Base-by-base conservation (phyloP, 2,113 vertebrate species). In the Orthochromis indermauri region DNA sequence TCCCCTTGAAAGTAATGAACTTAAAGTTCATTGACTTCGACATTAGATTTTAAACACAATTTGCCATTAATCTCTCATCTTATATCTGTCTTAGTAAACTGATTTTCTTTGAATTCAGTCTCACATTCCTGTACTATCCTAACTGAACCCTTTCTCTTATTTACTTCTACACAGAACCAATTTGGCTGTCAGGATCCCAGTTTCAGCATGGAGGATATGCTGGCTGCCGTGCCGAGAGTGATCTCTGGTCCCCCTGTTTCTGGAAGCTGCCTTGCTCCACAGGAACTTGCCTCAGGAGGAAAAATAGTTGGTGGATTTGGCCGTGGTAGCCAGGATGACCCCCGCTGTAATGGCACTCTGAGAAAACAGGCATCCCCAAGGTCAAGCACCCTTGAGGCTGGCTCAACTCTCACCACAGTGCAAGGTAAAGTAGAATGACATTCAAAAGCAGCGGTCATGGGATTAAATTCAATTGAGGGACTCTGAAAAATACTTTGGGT, bases 281-380 rank as follows among this genome's bases (percentile, higher is more conserved):
- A 96, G 88, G 98, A 99, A 88, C 94, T 96, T 2, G 93, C 97
- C 4, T 90, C 93, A 2, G 95, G 93, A 13, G 92, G 88, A 28
- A 97, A 97, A 85, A 96, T 97, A 10, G 97, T 95, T 37, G 87
- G 76, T 13, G 93, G 92, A 49, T 94, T 94, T 88, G 55, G 71
- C 35, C 86, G 90, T 4, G 80, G 81, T 3, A 90, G 96, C 0
- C 97, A 96, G 5, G 98, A 99, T 49, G 95, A 96, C 92, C 93
- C 91, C 3, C 98, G 98, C 86, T 99, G 98, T 79, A 99, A 99
- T 1, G 98, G 98, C 26, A 98, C 98, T 0, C 95, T 99, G 28
- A 97, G 97, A 84, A 99, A 99, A 78, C 97, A 98, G 83, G 96
- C 86, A 80, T 93, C 96, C 10, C 95, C 96, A 4, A 96, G 97